These are phyloP conservation scores for Drosophila jambulina DNA, from an alignment of 1,140 invertebrate species.

Conservation along the genomic window DNA sequence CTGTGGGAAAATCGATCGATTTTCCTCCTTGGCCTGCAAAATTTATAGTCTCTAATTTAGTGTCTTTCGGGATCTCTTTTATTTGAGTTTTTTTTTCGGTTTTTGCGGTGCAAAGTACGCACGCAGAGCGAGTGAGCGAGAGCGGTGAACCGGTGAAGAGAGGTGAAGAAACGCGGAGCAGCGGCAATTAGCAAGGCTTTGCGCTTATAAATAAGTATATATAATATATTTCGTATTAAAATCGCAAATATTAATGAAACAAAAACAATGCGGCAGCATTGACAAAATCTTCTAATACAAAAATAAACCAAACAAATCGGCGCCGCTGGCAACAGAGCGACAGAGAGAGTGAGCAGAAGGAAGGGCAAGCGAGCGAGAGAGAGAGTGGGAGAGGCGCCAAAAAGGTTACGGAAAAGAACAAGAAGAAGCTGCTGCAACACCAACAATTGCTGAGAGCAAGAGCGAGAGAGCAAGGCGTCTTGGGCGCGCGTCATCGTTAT, in stretches of 20 bases:
- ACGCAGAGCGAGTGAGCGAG: conserved; percentile 6
- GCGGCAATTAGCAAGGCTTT: conserved; percentile 40
- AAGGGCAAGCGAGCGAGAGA: conserved; percentile 9
- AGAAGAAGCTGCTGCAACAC: conserved; percentile 15
- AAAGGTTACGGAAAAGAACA: conserved; percentile 20
- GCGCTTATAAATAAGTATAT: conserved; percentile 9
- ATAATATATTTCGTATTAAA: conserved; percentile 55
- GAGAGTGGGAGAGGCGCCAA: conserved; percentile 39
- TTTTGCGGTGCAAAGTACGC: conserved; percentile 33
- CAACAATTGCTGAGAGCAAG: background rate
- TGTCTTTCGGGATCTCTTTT: conserved; percentile 4
- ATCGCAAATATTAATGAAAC: conserved; percentile 69
- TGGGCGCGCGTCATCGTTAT: conserved; percentile 44
- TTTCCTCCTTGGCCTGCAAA: conserved; percentile 23
- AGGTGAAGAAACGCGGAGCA: conserved; percentile 1
- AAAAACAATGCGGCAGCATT: conserved; percentile 52
- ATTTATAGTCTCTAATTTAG: conserved; percentile 15
- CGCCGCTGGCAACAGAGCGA: conserved; percentile 63
- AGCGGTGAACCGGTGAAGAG: conserved; percentile 29
- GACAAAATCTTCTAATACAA: conserved; percentile 52
- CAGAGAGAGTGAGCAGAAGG: conserved; percentile 41
- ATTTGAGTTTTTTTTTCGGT: conserved; percentile 24
- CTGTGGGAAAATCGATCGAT: conserved; percentile 44
- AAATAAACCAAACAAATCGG: conserved; percentile 80
- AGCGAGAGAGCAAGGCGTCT: conserved; percentile 21